Evolutionary conservation across 1,140 invertebrate genomes (phyloP).

Genomic region (Bursaphelenchus mucronatus): DNA sequence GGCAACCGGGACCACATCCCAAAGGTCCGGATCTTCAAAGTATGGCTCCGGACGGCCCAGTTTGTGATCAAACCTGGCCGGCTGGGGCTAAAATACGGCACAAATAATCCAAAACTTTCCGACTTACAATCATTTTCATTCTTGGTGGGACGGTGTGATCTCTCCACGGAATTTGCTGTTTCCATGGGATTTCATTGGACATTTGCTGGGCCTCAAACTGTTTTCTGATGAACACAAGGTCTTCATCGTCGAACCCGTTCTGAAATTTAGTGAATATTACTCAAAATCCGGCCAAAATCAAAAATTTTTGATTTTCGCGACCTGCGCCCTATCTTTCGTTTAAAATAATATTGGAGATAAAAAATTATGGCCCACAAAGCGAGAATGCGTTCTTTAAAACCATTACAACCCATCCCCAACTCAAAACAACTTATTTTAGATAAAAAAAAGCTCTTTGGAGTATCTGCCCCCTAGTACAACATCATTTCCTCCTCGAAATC

Average conservation of each 20-base stretch:
- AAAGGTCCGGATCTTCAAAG: slow-evolving; percentile 7
- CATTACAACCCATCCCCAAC: too few relatives aligned
- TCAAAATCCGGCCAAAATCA: too few relatives aligned
- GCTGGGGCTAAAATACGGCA: slow-evolving; percentile 4
- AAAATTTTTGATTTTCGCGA: too few relatives aligned
- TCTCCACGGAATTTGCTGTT: slow-evolving; percentile 13
- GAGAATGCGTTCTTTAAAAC: too few relatives aligned
- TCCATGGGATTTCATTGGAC: slow-evolving; percentile 8
- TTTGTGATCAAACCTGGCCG: not conserved
- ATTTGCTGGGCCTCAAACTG: slow-evolving; percentile 13
- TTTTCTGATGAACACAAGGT: slow-evolving; percentile 7
- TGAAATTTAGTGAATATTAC: not conserved
- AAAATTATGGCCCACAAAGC: too few relatives aligned
- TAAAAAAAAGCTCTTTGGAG: too few relatives aligned
- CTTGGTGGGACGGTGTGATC: not conserved
- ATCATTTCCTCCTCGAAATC: too few relatives aligned
- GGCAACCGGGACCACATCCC: slow-evolving; percentile 7
- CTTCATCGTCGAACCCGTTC: slow-evolving; percentile 15
- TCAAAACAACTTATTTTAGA: too few relatives aligned
- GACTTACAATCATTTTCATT: slow-evolving; percentile 3
- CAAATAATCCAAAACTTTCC: not conserved
- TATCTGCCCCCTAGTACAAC: too few relatives aligned
- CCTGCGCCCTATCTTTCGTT: too few relatives aligned
- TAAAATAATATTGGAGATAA: too few relatives aligned
- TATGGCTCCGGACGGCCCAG: slow-evolving; percentile 3